Percentiles rank a stretch among this genome's conserved stretches.
Conservation (phyloP, 2,888 invertebrate species). For the Pheosia tremula region DNA sequence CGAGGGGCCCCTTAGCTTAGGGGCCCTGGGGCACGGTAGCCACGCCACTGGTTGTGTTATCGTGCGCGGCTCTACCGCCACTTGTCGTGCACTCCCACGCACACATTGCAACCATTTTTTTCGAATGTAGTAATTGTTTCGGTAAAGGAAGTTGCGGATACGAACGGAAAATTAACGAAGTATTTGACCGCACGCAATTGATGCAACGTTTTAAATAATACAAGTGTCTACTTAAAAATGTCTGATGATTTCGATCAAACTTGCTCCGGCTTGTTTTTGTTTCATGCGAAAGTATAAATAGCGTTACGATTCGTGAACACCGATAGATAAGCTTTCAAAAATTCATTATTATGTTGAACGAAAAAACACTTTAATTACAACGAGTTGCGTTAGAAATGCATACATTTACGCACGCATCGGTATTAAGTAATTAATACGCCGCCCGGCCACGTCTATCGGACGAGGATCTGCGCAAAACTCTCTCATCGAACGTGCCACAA, state of each 20-base stretch:
- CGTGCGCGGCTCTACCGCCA: constrained; percentile 33
- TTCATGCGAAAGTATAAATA: constrained; percentile 66
- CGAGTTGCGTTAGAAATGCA: constrained; percentile 76
- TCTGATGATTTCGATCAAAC: constrained; percentile 45
- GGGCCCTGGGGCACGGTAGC: too few relatives aligned
- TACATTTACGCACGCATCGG: constrained; percentile 76
- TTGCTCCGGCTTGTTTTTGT: constrained; percentile 39
- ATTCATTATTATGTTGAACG: constrained; percentile 68
- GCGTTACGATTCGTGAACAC: constrained; percentile 73
- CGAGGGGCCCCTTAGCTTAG: too few relatives aligned
- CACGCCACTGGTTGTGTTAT: constrained; percentile 24
- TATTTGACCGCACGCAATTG: constrained; percentile 60
- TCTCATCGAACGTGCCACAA: constrained; percentile 68
- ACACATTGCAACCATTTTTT: constrained; percentile 50
- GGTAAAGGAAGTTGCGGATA: constrained; percentile 75
- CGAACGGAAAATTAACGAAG: constrained; percentile 59
- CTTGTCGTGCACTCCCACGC: constrained; percentile 63
- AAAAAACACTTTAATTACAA: constrained; percentile 70
- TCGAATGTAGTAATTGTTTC: constrained; percentile 63
- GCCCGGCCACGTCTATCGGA: constrained; percentile 61
- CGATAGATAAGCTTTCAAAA: constrained; percentile 80
- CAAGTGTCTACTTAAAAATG: constrained; percentile 32
- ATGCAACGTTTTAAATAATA: constrained; percentile 40
- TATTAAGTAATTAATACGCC: constrained; percentile 79
- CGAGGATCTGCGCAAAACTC: constrained; percentile 69